Base-by-base conservation (phyloP, 2,113 vertebrate genomes). In the Jacana jacana region DNA sequence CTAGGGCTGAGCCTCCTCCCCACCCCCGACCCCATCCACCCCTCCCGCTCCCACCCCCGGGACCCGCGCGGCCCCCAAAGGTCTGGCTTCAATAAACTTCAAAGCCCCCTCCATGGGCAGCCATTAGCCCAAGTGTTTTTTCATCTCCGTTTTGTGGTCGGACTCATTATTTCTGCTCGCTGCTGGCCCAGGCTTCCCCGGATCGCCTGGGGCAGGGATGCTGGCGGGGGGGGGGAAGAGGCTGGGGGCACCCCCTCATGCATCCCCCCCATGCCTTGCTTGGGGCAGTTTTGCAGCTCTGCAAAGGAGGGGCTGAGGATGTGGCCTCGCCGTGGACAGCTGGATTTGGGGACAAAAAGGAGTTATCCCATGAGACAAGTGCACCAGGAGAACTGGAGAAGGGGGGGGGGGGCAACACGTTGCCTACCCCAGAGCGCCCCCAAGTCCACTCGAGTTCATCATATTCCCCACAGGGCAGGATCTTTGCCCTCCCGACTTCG, bases 31-130 rank as follows among this genome's bases (percentile, higher is more conserved):
- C n/a, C n/a, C n/a, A n/a, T n/a, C n/a, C n/a, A n/a, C n/a, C n/a
- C n/a, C n/a, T n/a, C 48, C 25, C 6, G 15, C n/a, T 54, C 68
- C 46, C 48, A 72, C 88, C 77, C 91, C 68, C 1, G 13, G 55
- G 86, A 61, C 79, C 54, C 27, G 2, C 35, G 5, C 46, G 92
- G 71, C 72, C 63, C 83, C 75, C 17, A 4, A 37, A 65, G 7
- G 37, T 80, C 94, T 95, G 94, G 76, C 80, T 92, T 51, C 73
- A 81, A 94, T 94, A 66, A 92, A 91, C 84, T 94, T 95, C 94
- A 88, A 88, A 92, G 89, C 31, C 61, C 42, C 48, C 84, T 81
- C 70, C n/a, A 5, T 12, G 68, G 57, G 80, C 81, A 88, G 80
- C 91, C 63, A 55, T 76, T 42, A 86, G 58, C 80, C 14, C 10